Evolutionary conservation across 2,797 vertebrate genomes (phyloP).

Genomic region (Pachyuromys duprasi): DNA sequence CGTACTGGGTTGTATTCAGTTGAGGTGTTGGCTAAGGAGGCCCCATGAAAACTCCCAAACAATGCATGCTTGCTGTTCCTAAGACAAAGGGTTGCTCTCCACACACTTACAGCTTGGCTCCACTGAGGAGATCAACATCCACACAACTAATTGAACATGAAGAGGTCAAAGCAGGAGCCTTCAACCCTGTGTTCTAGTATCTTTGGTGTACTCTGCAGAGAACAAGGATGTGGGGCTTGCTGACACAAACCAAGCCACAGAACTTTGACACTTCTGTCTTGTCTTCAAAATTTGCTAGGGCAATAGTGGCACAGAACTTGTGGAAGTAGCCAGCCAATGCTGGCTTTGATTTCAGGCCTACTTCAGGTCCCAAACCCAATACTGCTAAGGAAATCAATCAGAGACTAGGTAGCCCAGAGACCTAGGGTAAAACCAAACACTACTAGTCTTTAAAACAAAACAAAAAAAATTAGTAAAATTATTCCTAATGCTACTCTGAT

Average conservation of each 20-base stretch:
- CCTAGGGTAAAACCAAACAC: not conserved
- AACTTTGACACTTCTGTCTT: not conserved
- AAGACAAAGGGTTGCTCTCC: not conserved
- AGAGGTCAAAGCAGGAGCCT: not conserved
- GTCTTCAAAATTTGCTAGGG: not conserved
- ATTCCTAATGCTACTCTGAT: not conserved
- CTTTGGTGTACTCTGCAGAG: too few species aligned
- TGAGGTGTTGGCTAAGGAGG: not conserved
- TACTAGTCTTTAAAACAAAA: not conserved
- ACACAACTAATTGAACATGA: not conserved
- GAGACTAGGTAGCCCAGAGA: not conserved
- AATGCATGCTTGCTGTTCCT: not conserved
- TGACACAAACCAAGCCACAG: not conserved
- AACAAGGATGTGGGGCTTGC: not conserved
- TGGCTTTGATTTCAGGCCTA: not conserved
- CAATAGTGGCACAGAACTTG: not conserved
- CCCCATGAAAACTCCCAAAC: not conserved
- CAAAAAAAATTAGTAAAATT: not conserved
- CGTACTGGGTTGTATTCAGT: not conserved
- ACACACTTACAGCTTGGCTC: not conserved
- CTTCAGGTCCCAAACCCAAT: not conserved
- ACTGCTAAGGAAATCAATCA: not conserved
- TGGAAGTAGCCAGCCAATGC: too few species aligned
- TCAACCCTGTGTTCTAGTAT: not conserved
- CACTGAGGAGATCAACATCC: not conserved